These are phyloP conservation scores for Blastobasis adustella DNA, from an alignment of 2,888 invertebrate species.

Conservation along the genomic window DNA sequence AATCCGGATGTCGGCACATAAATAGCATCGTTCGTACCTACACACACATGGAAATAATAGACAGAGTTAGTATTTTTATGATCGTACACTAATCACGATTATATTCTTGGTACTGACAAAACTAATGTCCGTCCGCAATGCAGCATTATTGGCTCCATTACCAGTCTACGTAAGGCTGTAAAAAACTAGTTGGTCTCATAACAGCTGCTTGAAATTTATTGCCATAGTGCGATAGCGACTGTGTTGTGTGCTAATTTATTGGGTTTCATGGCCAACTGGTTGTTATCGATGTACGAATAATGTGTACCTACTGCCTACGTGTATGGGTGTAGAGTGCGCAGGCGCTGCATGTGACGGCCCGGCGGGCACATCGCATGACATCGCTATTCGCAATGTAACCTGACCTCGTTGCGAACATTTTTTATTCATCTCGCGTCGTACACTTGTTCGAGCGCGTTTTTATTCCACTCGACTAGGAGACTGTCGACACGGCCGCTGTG, in stretches of 20 bases:
- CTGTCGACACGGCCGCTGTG: slow-evolving; percentile 22
- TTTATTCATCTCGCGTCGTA: slow-evolving; percentile 30
- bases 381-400: slow-evolving; percentile 24
- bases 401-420: slow-evolving; percentile 35
- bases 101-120: neutral
- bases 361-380: slow-evolving; percentile 13
- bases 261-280: slow-evolving; percentile 29
- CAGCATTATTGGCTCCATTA: slow-evolving; percentile 9
- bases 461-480: slow-evolving; percentile 19
- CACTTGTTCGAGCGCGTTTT: slow-evolving; percentile 11
- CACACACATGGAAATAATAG: no score
- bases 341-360: slow-evolving; percentile 7
- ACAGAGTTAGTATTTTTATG: no score
- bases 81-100: no score
- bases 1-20: slow-evolving; percentile 9
- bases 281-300: slow-evolving; percentile 25
- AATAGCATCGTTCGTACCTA: neutral
- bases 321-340: slow-evolving; percentile 14
- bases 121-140: neutral
- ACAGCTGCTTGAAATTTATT: slow-evolving; percentile 8
- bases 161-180: slow-evolving; percentile 10
- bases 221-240: slow-evolving; percentile 1
- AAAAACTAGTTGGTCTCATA: slow-evolving; percentile 14
- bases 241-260: slow-evolving; percentile 24
- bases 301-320: slow-evolving; percentile 11